These are phyloP conservation scores for Sterna hirundo DNA, from an alignment of 2,113 vertebrate species.

Conservation along the genomic window DNA sequence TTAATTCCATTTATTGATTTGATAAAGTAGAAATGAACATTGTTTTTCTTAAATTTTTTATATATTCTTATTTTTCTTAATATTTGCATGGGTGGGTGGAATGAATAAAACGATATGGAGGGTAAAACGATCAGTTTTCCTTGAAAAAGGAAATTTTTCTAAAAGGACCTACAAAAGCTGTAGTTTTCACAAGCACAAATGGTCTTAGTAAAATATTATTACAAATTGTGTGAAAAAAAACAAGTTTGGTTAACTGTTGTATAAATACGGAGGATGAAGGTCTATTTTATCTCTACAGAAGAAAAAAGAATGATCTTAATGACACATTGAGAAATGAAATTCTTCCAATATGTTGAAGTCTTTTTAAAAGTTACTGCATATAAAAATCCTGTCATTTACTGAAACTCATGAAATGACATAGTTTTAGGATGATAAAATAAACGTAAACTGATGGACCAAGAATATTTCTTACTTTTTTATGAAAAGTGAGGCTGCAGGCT, in stretches of 20 bases:
- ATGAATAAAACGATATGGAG: neutral
- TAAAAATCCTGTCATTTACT: neutral
- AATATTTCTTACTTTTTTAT: neutral
- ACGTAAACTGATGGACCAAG: neutral
- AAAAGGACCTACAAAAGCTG: neutral
- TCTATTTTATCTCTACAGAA: neutral
- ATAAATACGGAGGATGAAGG: neutral
- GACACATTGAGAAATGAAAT: neutral
- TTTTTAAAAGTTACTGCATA: neutral
- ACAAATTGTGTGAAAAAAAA: neutral
- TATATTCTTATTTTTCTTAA: neutral
- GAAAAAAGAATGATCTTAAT: neutral
- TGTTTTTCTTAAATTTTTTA: neutral
- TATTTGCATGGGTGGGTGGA: neutral
- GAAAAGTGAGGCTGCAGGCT: neutral
- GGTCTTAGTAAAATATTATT: neutral
- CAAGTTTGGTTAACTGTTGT: neutral
- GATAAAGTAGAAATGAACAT: neutral
- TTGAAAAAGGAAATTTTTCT: neutral
- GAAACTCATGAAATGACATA: neutral
- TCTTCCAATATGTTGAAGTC: neutral
- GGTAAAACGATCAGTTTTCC: neutral
- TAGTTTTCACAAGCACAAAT: neutral
- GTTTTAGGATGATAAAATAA: neutral
- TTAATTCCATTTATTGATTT: neutral